These are phyloP conservation scores for Eueides isabella DNA, from an alignment of 1,140 invertebrate species.

Conservation along the genomic window DNA sequence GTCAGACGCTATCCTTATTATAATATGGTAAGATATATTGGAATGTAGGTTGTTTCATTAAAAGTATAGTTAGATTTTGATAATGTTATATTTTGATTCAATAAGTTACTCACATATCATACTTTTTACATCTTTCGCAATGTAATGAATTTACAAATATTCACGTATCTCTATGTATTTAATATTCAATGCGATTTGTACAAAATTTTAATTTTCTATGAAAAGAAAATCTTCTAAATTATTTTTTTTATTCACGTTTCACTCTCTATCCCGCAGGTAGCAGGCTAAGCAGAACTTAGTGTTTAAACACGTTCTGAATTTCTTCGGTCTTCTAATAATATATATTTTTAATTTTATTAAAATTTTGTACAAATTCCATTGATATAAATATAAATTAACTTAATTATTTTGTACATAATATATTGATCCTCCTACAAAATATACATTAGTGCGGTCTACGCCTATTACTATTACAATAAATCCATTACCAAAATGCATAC, in stretches of 20 bases:
- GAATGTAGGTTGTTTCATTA: neutral
- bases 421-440: conserved; percentile 54
- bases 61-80: conserved; percentile 54
- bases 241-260: too few relatives aligned
- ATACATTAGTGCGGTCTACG: conserved; percentile 47
- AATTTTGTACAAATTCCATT: neutral
- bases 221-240: neutral
- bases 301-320: too few relatives aligned
- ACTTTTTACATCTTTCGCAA: conserved; percentile 74
- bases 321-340: neutral
- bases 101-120: conserved; percentile 78
- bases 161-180: conserved; percentile 47
- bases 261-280: too few relatives aligned
- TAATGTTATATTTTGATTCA: conserved; percentile 78
- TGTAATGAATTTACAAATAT: conserved; percentile 75
- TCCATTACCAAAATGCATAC: conserved; percentile 38
- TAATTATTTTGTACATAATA: conserved; percentile 75
- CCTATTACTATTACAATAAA: conserved; percentile 36
- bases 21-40: too few relatives aligned
- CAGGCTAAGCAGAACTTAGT: too few relatives aligned
- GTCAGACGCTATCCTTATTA: too few relatives aligned
- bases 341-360: neutral
- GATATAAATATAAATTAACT: conserved; percentile 69
- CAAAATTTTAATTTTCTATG: neutral
- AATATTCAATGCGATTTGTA: neutral